These are phyloP conservation scores for Perizoma flavofasciatum DNA, from an alignment of 2,888 invertebrate genomes.

Conservation along the genomic window DNA sequence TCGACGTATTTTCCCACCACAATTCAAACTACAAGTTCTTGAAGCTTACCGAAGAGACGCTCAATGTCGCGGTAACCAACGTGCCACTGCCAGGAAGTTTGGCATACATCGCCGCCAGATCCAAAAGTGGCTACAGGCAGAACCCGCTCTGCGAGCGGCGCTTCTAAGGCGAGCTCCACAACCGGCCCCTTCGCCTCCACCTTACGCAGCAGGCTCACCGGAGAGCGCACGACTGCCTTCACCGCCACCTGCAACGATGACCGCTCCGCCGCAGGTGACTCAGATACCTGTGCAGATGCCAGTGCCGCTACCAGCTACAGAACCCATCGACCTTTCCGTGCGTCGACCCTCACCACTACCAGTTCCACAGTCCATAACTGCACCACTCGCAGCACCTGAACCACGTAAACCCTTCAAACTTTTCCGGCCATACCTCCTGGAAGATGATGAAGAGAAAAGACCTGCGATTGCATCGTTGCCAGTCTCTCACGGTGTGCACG, in stretches of 20 bases:
- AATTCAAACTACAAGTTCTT: conserved; percentile 94
- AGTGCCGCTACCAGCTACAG: conserved; percentile 54
- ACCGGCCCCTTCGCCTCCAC: conserved; percentile 77
- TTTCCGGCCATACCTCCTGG: conserved; percentile 90
- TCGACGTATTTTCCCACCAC: conserved; percentile 93
- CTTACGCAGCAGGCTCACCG: conserved; percentile 72
- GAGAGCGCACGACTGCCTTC: conserved; percentile 75
- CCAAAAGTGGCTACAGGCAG: conserved; percentile 96
- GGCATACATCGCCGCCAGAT: conserved; percentile 95
- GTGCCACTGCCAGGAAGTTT: conserved; percentile 95
- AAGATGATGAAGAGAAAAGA: conserved; percentile 81
- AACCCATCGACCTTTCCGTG: conserved; percentile 71
- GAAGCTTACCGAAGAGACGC: conserved; percentile 94
- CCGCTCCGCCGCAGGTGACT: conserved; percentile 52
- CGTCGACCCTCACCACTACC: conserved; percentile 68
- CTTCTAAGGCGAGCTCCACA: conserved; percentile 81
- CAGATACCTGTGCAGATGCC: conserved; percentile 51
- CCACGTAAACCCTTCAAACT: conserved; percentile 87
- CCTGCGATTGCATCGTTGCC: conserved; percentile 68
- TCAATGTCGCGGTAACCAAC: conserved; percentile 94
- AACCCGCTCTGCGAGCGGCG: conserved; percentile 89
- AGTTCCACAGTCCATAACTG: conserved; percentile 53
- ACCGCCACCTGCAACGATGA: conserved; percentile 59
- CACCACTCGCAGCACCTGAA: conserved; percentile 56
- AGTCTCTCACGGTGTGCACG: conserved; percentile 64